Evolutionary conservation across 2,888 invertebrate species (phyloP).

Genomic region (Lasioglossum oenotherae): DNA sequence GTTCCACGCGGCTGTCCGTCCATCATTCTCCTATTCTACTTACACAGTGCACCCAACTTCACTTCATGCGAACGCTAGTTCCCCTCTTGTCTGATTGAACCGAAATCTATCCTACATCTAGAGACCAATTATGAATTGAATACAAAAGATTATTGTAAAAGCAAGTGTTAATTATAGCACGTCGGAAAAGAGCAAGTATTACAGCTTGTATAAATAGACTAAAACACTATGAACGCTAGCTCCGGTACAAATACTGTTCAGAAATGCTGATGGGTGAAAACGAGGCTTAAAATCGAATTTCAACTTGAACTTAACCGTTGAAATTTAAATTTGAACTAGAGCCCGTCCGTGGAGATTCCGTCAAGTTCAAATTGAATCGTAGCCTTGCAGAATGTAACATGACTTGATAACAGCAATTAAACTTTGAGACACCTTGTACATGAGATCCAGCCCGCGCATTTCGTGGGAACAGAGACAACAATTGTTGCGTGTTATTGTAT

Average conservation of each 20-base stretch:
- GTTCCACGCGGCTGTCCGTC: not conserved
- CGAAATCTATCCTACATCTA: not conserved
- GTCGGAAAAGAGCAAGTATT: not conserved
- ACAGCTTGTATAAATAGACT: not conserved
- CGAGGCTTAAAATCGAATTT: not conserved
- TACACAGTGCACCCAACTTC: not conserved
- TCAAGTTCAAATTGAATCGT: not conserved
- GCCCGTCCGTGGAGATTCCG: not conserved
- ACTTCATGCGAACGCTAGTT: not conserved
- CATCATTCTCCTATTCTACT: not conserved
- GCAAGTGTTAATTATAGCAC: not conserved
- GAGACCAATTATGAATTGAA: not conserved
- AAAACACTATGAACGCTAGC: not conserved
- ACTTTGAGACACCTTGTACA: not conserved
- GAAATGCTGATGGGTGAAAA: not conserved
- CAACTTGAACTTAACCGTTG: too few relatives aligned
- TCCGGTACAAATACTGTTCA: not conserved
- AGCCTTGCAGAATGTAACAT: not conserved
- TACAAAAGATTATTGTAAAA: not conserved
- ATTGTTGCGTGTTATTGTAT: constrained; percentile 8
- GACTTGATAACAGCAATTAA: not conserved
- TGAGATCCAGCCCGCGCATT: not conserved
- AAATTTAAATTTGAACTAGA: not conserved
- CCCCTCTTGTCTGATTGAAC: not conserved
- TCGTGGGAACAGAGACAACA: constrained; percentile 1